Evolutionary conservation across 1,140 invertebrate genomes (phyloP), one percentile per base, ranked within the genome.

Genomic region (Sminthurides bifidus): DNA sequence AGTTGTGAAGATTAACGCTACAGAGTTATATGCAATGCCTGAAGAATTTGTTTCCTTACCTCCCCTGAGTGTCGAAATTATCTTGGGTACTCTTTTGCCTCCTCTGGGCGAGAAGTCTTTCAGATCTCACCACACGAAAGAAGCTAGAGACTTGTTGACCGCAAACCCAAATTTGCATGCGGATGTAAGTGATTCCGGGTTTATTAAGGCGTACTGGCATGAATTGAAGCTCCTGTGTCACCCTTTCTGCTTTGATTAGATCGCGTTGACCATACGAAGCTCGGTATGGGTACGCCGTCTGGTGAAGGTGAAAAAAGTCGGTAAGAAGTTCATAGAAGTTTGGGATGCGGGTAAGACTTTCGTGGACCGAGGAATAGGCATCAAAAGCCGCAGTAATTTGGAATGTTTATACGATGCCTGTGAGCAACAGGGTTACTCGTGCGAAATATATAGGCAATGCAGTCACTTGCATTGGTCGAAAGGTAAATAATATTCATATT

Each of bases 241-340:
- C 4, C n/a, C 23, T n/a, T 8, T 41, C 23, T 6, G 24, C 29
- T 12, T 45, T 45, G 24, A 15, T 21, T 21, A 49, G 46, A 49
- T 49, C 23, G 17, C 46, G 6, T 19, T 49, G 2, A 33, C 46
- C 3, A 49, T 49, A 21, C 3, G 14, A 17, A 49, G 35, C 21
- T 33, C 46, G 4, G 35, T 49, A 33, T 49, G 46, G 46, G 46
- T 49, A 8, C n/a, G 21, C 15, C 5, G 46, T 33, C 46, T 49
- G 15, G 46, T 49, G 12, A 8, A 49, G 24, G 6, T 8, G 24
- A 49, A 49, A 35, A 49, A 49, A 33, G 3, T 49, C 8, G 4
- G 3, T 12, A 33, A 2, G 8, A 31, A 31, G 10, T 4, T n/a
- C 4, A 31, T 49, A 3, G 46, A 49, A 49, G 19, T 12, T 49